Conservation (phyloP, 2,113 vertebrate genomes). For the Callorhinus ursinus region DNA sequence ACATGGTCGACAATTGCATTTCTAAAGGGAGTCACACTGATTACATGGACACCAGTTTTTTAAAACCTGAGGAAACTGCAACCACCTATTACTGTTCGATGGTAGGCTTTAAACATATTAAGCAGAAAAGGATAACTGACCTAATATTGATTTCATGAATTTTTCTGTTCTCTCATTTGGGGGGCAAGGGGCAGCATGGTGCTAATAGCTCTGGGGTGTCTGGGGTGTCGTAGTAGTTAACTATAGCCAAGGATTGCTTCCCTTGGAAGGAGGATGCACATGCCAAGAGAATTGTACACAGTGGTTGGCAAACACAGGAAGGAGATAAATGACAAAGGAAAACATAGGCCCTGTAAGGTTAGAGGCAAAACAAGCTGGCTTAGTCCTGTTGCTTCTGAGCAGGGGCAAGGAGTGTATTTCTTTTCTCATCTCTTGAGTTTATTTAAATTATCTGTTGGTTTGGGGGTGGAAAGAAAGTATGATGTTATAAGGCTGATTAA, state of each 20-base stretch:
- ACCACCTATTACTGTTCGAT: background rate
- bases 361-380: constrained; percentile 88
- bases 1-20: background rate
- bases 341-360: constrained; percentile 87
- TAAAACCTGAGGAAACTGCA: background rate
- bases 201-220: constrained; percentile 71
- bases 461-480: constrained; percentile 74
- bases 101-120: constrained; percentile 37
- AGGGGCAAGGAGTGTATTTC: constrained; percentile 82
- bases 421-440: constrained; percentile 87
- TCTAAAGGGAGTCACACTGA: constrained; percentile 39
- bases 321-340: constrained; percentile 91
- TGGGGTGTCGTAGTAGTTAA: constrained; percentile 85
- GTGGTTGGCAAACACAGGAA: constrained; percentile 88
- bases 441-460: constrained; percentile 83
- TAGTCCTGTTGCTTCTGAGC: constrained; percentile 88
- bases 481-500: constrained; percentile 87
- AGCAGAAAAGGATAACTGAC: constrained; percentile 60
- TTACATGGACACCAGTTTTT: constrained; percentile 49
- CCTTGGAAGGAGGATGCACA: constrained; percentile 84
- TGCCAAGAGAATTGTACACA: constrained; percentile 87
- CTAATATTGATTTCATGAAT: constrained; percentile 49
- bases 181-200: constrained; percentile 63
- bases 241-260: constrained; percentile 86
- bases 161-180: constrained; percentile 50